Evolutionary conservation across 2,888 invertebrate genomes (phyloP).

Genomic region (Mythimna albipuncta): DNA sequence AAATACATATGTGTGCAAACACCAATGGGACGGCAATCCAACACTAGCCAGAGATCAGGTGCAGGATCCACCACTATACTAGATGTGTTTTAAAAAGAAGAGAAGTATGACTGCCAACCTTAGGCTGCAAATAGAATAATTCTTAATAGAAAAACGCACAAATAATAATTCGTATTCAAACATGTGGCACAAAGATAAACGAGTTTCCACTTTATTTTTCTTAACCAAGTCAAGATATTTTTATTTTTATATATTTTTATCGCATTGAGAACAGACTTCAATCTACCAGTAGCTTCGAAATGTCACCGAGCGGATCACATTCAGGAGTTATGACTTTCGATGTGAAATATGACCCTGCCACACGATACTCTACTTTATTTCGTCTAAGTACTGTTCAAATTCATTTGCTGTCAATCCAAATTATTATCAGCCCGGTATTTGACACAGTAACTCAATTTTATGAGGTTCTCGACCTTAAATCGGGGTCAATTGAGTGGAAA

Average conservation of each 20-base stretch:
- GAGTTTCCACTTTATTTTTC: constrained; percentile 44
- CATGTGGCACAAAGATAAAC: constrained; percentile 15
- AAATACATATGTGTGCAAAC: too few relatives aligned
- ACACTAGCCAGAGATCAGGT: too few relatives aligned
- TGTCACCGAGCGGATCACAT: constrained; percentile 71
- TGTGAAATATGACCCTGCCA: constrained; percentile 23
- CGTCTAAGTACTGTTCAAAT: constrained; percentile 26
- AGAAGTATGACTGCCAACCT: too few relatives aligned
- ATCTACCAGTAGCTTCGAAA: constrained; percentile 65
- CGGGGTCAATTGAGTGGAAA: constrained; percentile 67
- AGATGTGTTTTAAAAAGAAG: too few relatives aligned
- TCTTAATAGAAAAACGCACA: too few relatives aligned
- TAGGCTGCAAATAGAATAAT: too few relatives aligned
- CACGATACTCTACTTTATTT: constrained; percentile 42
- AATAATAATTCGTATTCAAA: neutral
- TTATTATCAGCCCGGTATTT: constrained; percentile 56
- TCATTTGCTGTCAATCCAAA: constrained; percentile 33
- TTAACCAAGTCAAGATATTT: constrained; percentile 42
- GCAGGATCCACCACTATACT: too few relatives aligned
- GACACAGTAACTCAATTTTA: constrained; percentile 65
- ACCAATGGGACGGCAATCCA: too few relatives aligned
- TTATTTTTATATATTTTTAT: constrained; percentile 61
- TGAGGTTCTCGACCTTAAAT: constrained; percentile 65
- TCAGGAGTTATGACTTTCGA: constrained; percentile 69
- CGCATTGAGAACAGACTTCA: constrained; percentile 59